A percentile compares a stretch with the other conserved stretches of the same genome.
Conservation (phyloP, 92 coral and sea anemone genomes). For the Zoanthus solanderi region DNA sequence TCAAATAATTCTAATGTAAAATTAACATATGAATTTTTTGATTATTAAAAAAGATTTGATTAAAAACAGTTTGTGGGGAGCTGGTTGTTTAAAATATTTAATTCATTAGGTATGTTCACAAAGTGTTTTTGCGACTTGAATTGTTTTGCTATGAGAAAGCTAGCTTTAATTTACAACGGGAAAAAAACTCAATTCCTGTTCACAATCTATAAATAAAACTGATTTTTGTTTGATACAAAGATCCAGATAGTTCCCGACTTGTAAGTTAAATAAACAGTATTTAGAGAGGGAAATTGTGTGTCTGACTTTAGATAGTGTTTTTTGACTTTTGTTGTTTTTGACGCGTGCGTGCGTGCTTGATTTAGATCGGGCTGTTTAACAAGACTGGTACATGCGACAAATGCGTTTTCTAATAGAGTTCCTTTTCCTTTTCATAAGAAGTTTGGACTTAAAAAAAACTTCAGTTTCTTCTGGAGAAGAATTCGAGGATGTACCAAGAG, state of each 20-base stretch:
- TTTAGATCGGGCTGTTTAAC: neutral
- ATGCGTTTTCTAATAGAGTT: neutral
- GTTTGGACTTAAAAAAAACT: neutral
- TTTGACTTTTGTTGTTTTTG: neutral
- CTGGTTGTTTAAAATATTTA: neutral
- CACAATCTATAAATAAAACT: neutral
- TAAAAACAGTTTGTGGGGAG: neutral
- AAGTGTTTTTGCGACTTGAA: neutral
- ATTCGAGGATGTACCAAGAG: neutral
- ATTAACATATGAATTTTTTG: neutral
- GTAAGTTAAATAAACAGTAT: slow-evolving; percentile 29
- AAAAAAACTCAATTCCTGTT: neutral
- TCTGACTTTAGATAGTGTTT: neutral
- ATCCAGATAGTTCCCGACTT: slow-evolving; percentile 16
- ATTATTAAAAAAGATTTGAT: neutral
- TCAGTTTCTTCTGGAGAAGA: neutral
- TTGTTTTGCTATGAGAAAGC: neutral
- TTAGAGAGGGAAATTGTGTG: neutral
- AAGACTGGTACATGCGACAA: neutral
- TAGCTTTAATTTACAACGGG: neutral
- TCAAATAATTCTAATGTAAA: neutral
- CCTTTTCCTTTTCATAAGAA: neutral
- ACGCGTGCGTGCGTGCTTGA: neutral
- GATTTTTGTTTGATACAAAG: slow-evolving; percentile 46
- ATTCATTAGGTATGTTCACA: neutral